Evolutionary conservation across 1,140 invertebrate genomes (phyloP), one percentile per base, ranked within the genome.

Genomic region (Ericerus pela): DNA sequence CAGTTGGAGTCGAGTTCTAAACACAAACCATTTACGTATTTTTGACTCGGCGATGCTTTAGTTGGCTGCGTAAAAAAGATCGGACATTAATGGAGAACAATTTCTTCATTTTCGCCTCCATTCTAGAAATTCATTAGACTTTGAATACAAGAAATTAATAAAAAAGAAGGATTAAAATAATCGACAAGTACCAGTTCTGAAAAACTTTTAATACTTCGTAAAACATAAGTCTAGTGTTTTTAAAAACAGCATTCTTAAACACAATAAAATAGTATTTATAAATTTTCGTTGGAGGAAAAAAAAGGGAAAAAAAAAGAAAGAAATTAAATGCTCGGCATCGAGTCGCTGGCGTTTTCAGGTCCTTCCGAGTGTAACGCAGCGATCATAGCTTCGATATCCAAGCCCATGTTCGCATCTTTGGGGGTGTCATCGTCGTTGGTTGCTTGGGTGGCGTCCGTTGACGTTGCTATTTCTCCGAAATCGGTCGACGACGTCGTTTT

Each of bases 341-440:
- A 47, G 12, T 47, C 41, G 2, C 41, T 24, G 3, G 20, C 41
- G 18, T 24, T 47, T 47, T 47, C 41, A 16, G 52, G 59, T 5
- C 38, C 18, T 43, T 56, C 58, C 55, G 55, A 57, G 27, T 60
- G 58, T 29, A 59, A 24, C 1, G 37, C 51, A 29, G 58, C 58
- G 10, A 59, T 56, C 58, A 59, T 59, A 1, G 58, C 51, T 29
- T 59, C 58, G 0, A 59, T 51, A 12, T 59, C 58, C 12, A 59
- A 30, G 12, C 20, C 20, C 10, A 47, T 47, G 26, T 47, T 47
- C 2, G 41, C 20, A 24, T 47, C 41, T 47, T 47, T 47, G 11
- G 41, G 41, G 2, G 41, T 47, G 11, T 47, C 41, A 22, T 47
- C 41, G 10, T 47, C 41, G 20, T 47, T 47, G 2, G 2, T 24